Percentiles rank a stretch among this genome's conserved stretches.
Conservation (phyloP, 2,113 vertebrate species). For the Lipotes vexillifer region DNA sequence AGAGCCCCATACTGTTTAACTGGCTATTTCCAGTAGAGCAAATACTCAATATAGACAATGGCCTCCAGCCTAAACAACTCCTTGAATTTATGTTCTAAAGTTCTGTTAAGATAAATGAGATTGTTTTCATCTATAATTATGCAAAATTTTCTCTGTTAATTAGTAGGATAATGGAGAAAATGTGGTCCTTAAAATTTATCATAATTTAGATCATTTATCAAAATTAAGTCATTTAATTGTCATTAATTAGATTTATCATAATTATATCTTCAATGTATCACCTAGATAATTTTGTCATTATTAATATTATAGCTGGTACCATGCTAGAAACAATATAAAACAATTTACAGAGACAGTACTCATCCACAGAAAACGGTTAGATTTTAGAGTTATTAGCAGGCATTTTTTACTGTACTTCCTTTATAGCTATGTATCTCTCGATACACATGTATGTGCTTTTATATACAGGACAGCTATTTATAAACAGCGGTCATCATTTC, state of each 20-base stretch:
- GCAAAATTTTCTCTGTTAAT: neutral
- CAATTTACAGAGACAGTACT: neutral
- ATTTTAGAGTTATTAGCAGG: neutral
- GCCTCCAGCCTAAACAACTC: neutral
- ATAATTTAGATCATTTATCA: conserved; percentile 7
- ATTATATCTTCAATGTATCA: neutral
- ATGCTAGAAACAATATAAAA: neutral
- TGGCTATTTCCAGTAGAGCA: neutral
- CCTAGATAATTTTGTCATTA: neutral
- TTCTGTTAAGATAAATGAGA: conserved; percentile 15
- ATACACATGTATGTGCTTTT: neutral
- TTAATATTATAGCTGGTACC: neutral
- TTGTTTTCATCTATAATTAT: neutral
- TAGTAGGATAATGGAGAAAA: neutral
- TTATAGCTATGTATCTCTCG: neutral
- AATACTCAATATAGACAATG: neutral
- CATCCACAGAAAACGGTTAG: neutral
- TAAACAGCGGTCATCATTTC: neutral
- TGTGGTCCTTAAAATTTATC: neutral
- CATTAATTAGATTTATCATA: conserved; percentile 5
- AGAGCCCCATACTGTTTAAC: neutral
- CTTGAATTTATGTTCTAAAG: neutral
- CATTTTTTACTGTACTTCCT: neutral
- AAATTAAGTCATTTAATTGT: neutral
- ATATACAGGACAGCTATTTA: neutral